Conservation (phyloP, 2,797 vertebrate species). For the Hoplostethus atlanticus region DNA sequence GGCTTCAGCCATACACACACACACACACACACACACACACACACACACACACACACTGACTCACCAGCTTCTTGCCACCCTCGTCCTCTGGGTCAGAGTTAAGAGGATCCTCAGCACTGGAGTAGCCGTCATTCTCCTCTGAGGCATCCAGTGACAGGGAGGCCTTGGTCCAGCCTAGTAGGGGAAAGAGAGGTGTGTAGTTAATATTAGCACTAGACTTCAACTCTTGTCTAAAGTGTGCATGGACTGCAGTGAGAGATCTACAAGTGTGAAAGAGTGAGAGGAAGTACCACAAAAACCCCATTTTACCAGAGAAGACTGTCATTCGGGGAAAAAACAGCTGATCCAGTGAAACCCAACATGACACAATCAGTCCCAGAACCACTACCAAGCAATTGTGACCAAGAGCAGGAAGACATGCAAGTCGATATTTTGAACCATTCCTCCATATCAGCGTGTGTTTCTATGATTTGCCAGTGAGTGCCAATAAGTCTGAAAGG, state of each 20-base stretch:
- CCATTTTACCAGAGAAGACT: slow-evolving; percentile 22
- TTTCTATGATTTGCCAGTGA: slow-evolving; percentile 14
- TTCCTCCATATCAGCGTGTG: slow-evolving; percentile 22
- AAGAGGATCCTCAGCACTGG: slow-evolving; percentile 93
- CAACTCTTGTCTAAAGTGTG: background rate
- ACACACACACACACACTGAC: slow-evolving; percentile 28
- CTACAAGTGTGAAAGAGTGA: slow-evolving; percentile 17
- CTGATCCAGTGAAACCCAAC: slow-evolving; percentile 49
- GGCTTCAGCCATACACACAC: too few species aligned
- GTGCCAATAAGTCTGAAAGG: background rate
- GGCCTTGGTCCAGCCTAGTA: slow-evolving; percentile 92
- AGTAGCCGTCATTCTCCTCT: slow-evolving; percentile 95
- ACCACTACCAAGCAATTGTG: slow-evolving; percentile 15
- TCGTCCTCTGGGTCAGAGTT: slow-evolving; percentile 97
- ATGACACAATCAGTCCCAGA: slow-evolving; percentile 15
- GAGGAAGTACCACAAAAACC: slow-evolving; percentile 20
- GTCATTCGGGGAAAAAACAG: background rate
- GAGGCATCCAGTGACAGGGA: slow-evolving; percentile 91
- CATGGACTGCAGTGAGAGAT: slow-evolving; percentile 10
- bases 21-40: background rate
- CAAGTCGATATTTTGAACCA: slow-evolving; percentile 25
- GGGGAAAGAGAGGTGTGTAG: slow-evolving; percentile 2
- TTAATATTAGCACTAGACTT: slow-evolving; percentile 1
- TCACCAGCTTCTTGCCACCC: slow-evolving; percentile 90
- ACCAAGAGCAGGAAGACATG: slow-evolving; percentile 36